Evolutionary conservation across 2,888 invertebrate genomes (phyloP).

Genomic region (Sturmia bella): DNA sequence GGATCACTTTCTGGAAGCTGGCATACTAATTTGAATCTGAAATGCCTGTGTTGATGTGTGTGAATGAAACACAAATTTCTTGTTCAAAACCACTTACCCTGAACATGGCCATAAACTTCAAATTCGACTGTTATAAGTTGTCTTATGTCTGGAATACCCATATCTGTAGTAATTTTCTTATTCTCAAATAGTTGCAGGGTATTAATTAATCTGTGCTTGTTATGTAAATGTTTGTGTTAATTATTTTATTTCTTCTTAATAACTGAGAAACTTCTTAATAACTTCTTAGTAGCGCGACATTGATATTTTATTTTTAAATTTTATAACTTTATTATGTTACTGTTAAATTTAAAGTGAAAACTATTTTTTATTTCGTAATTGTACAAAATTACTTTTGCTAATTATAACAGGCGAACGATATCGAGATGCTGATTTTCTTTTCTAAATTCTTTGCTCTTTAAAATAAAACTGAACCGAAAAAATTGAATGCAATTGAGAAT

Average conservation of each 20-base stretch:
- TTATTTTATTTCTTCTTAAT: background rate
- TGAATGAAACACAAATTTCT: background rate
- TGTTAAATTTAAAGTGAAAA: background rate
- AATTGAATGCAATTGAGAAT: conserved; percentile 57
- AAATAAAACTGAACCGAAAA: conserved; percentile 60
- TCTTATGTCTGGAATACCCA: conserved; percentile 85
- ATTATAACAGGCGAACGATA: conserved; percentile 14
- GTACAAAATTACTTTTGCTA: conserved; percentile 27
- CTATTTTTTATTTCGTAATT: conserved; percentile 63
- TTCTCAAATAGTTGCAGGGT: conserved; percentile 11
- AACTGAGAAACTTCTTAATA: background rate
- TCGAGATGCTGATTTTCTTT: conserved; percentile 34
- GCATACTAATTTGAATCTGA: too few species aligned
- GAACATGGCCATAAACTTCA: conserved; percentile 94
- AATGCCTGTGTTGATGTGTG: background rate
- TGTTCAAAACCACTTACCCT: conserved; percentile 85
- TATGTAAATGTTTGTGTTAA: conserved; percentile 40
- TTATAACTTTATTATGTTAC: conserved; percentile 20
- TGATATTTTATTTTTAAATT: conserved; percentile 2
- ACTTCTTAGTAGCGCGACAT: background rate
- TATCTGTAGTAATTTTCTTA: conserved; percentile 73
- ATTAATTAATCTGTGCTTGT: conserved; percentile 38
- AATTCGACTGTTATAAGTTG: conserved; percentile 91
- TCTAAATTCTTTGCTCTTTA: conserved; percentile 63
- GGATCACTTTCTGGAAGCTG: too few species aligned